These are phyloP conservation scores for Parazoanthus darwini DNA, from an alignment of 92 coral and sea anemone species.

Conservation along the genomic window DNA sequence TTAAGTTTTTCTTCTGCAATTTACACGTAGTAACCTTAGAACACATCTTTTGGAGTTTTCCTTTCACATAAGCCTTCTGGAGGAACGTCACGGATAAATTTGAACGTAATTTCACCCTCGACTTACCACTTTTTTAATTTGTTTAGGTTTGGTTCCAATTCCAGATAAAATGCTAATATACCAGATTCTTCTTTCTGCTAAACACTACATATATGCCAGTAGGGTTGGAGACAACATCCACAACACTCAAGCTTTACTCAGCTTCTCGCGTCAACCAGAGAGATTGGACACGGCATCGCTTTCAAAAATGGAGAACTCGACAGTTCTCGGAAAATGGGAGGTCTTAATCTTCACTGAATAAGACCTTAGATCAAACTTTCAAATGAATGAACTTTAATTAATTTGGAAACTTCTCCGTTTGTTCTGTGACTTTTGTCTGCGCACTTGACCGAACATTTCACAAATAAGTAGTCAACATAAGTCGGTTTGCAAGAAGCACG, in stretches of 20 bases:
- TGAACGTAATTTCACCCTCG: neutral
- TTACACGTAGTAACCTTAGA: neutral
- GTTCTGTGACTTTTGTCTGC: too few species aligned
- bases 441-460: too few species aligned
- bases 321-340: too few species aligned
- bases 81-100: neutral
- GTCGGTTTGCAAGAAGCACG: too few species aligned
- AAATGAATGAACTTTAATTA: too few species aligned
- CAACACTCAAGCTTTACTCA: neutral
- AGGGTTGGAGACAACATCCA: conserved; percentile 9
- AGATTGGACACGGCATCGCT: neutral
- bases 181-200: neutral
- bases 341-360: too few species aligned
- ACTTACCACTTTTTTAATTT: neutral
- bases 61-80: neutral
- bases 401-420: too few species aligned
- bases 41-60: neutral
- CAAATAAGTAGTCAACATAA: too few species aligned
- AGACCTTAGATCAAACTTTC: too few species aligned
- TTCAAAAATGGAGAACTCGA: too few species aligned
- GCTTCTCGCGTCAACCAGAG: neutral
- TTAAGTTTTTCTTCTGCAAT: neutral
- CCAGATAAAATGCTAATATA: neutral
- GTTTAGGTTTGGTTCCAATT: neutral
- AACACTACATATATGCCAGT: neutral